Conservation (phyloP, 2,113 vertebrate genomes). For the Hippoglossus stenolepis region DNA sequence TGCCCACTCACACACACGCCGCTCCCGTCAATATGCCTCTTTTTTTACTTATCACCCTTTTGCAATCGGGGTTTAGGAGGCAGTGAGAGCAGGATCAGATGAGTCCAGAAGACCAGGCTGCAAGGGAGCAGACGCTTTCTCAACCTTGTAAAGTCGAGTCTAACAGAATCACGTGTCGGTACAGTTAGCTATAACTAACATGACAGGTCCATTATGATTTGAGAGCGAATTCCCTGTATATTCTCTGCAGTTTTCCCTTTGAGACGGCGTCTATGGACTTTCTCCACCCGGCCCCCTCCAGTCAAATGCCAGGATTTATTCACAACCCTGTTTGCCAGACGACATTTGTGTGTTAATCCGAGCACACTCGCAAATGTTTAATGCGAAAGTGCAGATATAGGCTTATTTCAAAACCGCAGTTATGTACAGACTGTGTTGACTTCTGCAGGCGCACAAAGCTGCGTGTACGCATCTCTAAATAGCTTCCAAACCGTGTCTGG, state of each 20-base stretch:
- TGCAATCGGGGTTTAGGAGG: background rate
- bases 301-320: too few relatives aligned
- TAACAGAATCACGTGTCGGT: too few relatives aligned
- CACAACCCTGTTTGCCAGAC: too few relatives aligned
- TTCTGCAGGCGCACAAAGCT: background rate
- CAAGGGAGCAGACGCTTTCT: conserved; percentile 22
- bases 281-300: too few relatives aligned
- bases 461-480: conserved; percentile 2
- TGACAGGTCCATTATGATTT: too few relatives aligned
- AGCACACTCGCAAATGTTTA: conserved; percentile 3
- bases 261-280: too few relatives aligned
- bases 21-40: background rate
- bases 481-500: background rate
- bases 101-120: conserved; percentile 4
- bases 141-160: conserved; percentile 2
- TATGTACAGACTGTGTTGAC: too few relatives aligned
- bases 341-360: background rate
- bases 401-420: background rate
- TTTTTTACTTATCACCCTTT: background rate
- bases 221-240: too few relatives aligned
- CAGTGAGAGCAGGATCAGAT: too few relatives aligned
- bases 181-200: too few relatives aligned
- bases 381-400: background rate
- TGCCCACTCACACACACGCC: background rate
- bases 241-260: too few relatives aligned